These are phyloP conservation scores for Ascidia mentula DNA, from an alignment of 23 tunicate genomes.

Conservation along the genomic window DNA sequence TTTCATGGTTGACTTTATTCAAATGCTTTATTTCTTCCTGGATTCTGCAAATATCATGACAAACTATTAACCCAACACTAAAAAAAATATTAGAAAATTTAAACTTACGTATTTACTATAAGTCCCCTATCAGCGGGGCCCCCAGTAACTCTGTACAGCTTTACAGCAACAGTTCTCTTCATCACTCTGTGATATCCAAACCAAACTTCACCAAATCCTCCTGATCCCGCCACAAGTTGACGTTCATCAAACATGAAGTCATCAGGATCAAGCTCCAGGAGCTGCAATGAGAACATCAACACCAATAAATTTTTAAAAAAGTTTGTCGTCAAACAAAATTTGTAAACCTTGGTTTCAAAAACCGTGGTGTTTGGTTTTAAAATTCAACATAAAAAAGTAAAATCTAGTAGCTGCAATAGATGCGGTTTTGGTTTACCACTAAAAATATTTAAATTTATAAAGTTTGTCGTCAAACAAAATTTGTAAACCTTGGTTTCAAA, in stretches of 20 bases:
- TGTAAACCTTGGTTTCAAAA: no score
- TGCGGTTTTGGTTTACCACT: no score
- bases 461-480: no score
- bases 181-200: not conserved
- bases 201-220: not conserved
- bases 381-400: no score
- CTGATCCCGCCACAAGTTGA: not conserved
- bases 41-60: no score
- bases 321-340: no score
- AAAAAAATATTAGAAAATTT: not conserved
- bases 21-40: not conserved
- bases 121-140: not conserved
- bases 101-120: not conserved
- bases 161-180: not conserved
- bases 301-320: no score
- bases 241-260: not conserved
- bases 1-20: not conserved
- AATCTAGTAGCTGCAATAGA: no score
- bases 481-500: no score
- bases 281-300: not conserved
- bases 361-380: no score
- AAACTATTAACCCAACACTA: not conserved
- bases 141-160: not conserved
- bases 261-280: not conserved
- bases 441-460: no score